Conservation (phyloP, 2,113 vertebrate species). For the Tamias sibiricus region DNA sequence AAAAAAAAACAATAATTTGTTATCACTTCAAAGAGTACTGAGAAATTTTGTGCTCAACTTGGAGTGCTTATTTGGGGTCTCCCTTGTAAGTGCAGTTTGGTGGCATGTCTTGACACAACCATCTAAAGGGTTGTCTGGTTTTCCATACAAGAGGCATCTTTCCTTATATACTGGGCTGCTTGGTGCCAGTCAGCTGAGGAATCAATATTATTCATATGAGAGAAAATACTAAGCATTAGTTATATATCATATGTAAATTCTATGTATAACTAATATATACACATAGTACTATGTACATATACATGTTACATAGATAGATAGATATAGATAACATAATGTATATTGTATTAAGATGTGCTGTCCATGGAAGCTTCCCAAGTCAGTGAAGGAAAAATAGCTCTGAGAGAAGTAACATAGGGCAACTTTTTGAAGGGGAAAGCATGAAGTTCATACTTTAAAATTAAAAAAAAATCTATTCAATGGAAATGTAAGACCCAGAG, state of each 20-base stretch:
- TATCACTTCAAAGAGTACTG: not conserved
- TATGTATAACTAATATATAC: not conserved
- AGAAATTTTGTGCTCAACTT: not conserved
- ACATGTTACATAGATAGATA: too few species aligned
- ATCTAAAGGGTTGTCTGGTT: not conserved
- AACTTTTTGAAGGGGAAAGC: not conserved
- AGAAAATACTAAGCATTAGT: too few species aligned
- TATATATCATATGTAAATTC: too few species aligned
- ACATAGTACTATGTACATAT: not conserved
- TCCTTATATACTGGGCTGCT: not conserved
- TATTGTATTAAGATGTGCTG: too few species aligned
- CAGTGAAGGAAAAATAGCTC: not conserved
- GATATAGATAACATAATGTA: too few species aligned
- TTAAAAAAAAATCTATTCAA: not conserved
- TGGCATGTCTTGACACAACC: not conserved
- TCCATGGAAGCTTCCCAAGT: not conserved
- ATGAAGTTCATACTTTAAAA: not conserved
- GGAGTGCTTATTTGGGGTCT: not conserved
- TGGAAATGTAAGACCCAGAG: not conserved
- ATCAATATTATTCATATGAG: not conserved
- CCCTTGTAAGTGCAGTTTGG: not conserved
- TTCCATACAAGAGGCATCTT: not conserved
- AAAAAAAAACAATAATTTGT: not conserved
- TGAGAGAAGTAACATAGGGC: not conserved
- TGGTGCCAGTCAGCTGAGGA: not conserved